Percentiles rank a stretch among this genome's conserved stretches.
Evolutionary conservation across 1,140 invertebrate species (phyloP).

Genomic region (Drosophila mayri): DNA sequence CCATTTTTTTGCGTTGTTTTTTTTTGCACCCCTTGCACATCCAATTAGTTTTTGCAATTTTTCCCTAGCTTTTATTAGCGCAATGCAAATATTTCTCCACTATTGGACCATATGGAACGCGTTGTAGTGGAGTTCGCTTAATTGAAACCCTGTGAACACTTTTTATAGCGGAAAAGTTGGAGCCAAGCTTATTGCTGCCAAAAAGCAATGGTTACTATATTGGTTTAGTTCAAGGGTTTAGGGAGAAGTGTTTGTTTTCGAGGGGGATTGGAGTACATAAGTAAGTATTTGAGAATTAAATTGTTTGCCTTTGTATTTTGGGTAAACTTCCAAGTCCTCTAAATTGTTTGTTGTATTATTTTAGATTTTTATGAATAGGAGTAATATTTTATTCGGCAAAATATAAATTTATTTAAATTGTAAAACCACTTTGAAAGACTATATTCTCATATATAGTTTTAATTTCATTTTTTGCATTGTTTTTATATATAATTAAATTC

Average conservation of each 20-base stretch:
- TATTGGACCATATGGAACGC: slow-evolving; percentile 48
- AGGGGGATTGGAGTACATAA: neutral
- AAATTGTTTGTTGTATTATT: neutral
- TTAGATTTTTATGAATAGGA: neutral
- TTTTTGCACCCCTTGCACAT: slow-evolving; percentile 52
- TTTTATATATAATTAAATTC: too few relatives aligned
- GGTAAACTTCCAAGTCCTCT: neutral
- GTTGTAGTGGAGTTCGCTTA: slow-evolving; percentile 35
- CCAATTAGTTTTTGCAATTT: slow-evolving; percentile 78
- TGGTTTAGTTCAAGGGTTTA: slow-evolving; percentile 3
- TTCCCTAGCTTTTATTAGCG: slow-evolving; percentile 73
- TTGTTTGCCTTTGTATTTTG: neutral
- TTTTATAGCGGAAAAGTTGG: slow-evolving; percentile 21
- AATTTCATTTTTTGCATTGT: too few relatives aligned
- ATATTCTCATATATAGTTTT: too few relatives aligned
- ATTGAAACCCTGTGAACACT: slow-evolving; percentile 26
- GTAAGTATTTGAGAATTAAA: neutral
- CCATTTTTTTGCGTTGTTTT: slow-evolving; percentile 21
- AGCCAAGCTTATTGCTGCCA: slow-evolving; percentile 7
- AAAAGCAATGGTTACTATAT: slow-evolving; percentile 12
- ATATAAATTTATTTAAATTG: neutral
- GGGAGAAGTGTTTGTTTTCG: neutral
- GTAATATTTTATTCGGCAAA: neutral
- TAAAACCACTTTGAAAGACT: neutral
- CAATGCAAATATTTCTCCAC: slow-evolving; percentile 72